Conservation (phyloP, 2,113 vertebrate genomes). For the Proterorhinus semilunaris region DNA sequence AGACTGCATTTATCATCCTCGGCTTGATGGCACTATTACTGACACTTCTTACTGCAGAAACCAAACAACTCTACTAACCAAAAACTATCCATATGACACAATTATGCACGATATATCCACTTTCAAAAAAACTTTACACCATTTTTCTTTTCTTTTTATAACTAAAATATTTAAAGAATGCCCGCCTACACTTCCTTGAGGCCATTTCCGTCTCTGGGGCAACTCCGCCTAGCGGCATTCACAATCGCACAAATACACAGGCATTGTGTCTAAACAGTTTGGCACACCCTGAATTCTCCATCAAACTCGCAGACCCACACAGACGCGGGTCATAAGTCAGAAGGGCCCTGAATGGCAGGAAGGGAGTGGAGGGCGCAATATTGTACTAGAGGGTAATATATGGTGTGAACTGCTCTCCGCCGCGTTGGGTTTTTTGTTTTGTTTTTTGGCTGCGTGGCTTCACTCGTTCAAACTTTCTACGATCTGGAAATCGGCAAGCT, state of each 20-base stretch:
- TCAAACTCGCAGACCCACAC: neutral
- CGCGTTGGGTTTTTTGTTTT: neutral
- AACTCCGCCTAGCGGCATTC: neutral
- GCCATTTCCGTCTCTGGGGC: neutral
- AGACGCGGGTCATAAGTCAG: constrained; percentile 1
- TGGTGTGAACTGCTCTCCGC: neutral
- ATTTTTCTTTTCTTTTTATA: constrained; percentile 5
- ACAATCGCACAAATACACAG: constrained; percentile 1
- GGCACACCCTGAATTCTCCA: neutral
- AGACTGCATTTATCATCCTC: no score
- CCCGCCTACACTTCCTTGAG: neutral
- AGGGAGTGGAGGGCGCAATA: constrained; percentile 2
- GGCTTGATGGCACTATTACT: no score
- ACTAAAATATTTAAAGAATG: constrained; percentile 6
- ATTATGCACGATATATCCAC: neutral
- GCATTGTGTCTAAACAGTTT: neutral
- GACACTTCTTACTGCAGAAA: no score
- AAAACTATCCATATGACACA: no score
- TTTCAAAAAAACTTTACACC: neutral
- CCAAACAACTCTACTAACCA: no score
- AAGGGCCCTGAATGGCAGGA: constrained; percentile 2
- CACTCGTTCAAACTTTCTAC: neutral
- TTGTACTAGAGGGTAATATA: constrained; percentile 2
- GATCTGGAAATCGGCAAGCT: no score
- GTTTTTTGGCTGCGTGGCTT: neutral